These are phyloP conservation scores for Epinotia brunnichana DNA, from an alignment of 2,888 invertebrate species.

Conservation along the genomic window DNA sequence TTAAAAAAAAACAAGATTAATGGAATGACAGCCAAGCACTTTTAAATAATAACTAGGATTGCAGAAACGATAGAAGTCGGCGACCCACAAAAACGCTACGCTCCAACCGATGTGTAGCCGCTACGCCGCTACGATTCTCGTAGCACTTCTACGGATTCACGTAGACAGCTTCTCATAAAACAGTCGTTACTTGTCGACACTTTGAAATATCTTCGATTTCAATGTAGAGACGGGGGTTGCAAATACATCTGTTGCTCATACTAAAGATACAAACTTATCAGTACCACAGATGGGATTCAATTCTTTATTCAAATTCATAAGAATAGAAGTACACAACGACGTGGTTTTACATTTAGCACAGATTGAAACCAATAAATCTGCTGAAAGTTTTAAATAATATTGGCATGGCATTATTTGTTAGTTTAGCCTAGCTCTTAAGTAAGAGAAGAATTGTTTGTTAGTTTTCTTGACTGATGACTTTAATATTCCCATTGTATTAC, in stretches of 20 bases:
- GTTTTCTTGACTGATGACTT: too few species aligned
- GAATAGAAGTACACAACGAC: too few species aligned
- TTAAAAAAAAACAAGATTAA: too few species aligned
- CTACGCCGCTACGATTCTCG: slow-evolving; percentile 29
- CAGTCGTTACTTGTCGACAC: neutral
- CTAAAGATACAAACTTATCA: neutral
- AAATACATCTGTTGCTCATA: neutral
- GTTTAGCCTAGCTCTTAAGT: too few species aligned
- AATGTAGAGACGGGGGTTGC: neutral
- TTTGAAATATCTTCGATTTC: neutral
- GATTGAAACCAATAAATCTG: too few species aligned
- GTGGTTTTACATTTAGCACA: too few species aligned
- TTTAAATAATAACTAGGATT: neutral
- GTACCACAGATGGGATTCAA: neutral
- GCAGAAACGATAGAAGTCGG: neutral
- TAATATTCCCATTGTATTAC: too few species aligned
- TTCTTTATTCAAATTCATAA: too few species aligned
- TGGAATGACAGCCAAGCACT: slow-evolving; percentile 2
- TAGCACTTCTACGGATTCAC: slow-evolving; percentile 39
- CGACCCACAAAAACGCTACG: slow-evolving; percentile 16
- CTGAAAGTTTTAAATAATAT: too few species aligned
- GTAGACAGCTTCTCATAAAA: slow-evolving; percentile 15
- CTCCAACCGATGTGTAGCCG: slow-evolving; percentile 7
- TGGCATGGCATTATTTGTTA: too few species aligned
- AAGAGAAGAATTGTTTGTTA: too few species aligned